A percentile compares a stretch with the other conserved stretches of the same genome.
phyloP scores from a whole-genome alignment of 2,113 vertebrate genomes.

The Falco punctatus region DNA sequence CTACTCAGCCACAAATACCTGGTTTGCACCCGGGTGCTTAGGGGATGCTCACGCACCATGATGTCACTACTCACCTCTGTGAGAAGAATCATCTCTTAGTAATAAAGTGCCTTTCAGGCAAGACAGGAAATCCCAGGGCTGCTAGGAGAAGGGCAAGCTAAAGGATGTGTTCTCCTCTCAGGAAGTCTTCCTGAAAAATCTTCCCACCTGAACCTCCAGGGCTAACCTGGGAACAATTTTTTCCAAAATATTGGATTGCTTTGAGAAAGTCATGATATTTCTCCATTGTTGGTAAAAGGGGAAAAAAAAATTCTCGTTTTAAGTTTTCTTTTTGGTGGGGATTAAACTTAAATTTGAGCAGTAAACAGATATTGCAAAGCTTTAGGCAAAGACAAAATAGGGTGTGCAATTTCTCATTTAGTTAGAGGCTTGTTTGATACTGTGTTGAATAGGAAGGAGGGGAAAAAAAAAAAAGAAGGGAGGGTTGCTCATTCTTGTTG shows the following conservation, averaged over 20 bases:
- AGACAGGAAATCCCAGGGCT: neutral
- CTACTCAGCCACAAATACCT: neutral
- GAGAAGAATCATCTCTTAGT: neutral
- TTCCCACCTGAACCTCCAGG: neutral
- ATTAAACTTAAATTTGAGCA: neutral
- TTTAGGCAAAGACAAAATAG: neutral
- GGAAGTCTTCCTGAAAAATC: neutral
- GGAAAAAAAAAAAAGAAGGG: rapidly evolving
- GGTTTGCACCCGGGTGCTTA: neutral
- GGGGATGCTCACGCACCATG: neutral
- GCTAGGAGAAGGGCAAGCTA: neutral
- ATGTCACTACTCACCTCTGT: neutral
- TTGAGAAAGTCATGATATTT: neutral
- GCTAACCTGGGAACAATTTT: neutral
- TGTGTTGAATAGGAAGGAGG: neutral
- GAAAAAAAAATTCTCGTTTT: neutral
- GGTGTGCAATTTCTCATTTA: neutral
- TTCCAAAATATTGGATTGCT: neutral
- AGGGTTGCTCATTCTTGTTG: neutral
- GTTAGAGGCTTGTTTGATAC: neutral
- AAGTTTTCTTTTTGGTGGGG: neutral
- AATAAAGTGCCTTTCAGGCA: neutral
- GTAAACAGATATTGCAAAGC: neutral
- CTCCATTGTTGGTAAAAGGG: neutral
- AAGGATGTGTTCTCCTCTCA: neutral